Evolutionary conservation across 2,797 vertebrate species (phyloP).

Genomic region (Calcarius lapponicus): DNA sequence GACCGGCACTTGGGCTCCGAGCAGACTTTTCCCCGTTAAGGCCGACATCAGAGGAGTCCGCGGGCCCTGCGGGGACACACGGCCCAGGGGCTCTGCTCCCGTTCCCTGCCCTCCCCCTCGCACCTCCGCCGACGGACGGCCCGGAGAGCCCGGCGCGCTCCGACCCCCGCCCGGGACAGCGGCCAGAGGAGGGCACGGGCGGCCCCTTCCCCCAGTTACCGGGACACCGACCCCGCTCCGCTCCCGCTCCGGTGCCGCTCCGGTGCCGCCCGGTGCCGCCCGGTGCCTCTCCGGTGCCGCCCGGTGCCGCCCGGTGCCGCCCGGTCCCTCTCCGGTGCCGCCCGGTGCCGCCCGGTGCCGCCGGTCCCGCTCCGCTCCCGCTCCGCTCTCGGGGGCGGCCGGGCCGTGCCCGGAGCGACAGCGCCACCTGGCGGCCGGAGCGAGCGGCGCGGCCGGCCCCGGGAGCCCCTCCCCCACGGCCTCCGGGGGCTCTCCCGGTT

Average conservation of each 20-base stretch:
- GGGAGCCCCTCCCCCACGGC: not conserved
- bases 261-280: too few relatives aligned
- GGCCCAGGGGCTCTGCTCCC: accelerated
- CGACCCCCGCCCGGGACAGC: not conserved
- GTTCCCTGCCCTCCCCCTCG: not conserved
- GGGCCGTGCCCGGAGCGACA: not conserved
- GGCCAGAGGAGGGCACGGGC: too few relatives aligned
- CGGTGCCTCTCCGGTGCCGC: not conserved
- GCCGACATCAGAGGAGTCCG: not conserved
- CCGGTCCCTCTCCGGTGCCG: too few relatives aligned
- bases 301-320: too few relatives aligned
- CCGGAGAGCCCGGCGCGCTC: not conserved
- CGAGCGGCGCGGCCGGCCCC: not conserved
- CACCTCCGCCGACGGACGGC: not conserved
- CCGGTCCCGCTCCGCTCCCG: not conserved
- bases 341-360: not conserved
- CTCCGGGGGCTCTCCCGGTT: not conserved
- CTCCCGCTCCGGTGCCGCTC: not conserved
- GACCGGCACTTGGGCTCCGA: accelerated
- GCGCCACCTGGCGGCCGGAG: not conserved
- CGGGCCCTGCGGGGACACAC: not conserved
- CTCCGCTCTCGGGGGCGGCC: not conserved
- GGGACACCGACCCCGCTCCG: not conserved
- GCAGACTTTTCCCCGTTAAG: accelerated
- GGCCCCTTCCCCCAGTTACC: too few relatives aligned